Percentiles rank a stretch among this genome's conserved stretches.
These are phyloP conservation scores for Mareca penelope DNA, from an alignment of 2,797 vertebrate species.

Conservation along the genomic window DNA sequence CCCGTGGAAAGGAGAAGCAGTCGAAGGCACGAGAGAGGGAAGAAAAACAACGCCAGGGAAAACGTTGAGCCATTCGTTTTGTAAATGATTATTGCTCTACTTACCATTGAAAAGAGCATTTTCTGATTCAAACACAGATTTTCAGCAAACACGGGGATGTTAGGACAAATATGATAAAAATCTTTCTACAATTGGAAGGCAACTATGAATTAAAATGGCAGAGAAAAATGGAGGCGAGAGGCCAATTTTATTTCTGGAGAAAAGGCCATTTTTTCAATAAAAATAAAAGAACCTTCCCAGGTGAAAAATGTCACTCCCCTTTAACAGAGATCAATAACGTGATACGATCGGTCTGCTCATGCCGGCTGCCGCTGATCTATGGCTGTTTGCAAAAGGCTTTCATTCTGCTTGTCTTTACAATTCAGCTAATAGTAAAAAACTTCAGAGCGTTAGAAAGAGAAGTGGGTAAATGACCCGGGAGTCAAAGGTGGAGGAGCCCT, in stretches of 20 bases:
- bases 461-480: not conserved
- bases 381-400: conserved; percentile 48
- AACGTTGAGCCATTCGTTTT: not conserved
- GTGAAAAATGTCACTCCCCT: conserved; percentile 27
- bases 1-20: not conserved
- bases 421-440: conserved; percentile 14
- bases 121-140: not conserved
- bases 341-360: not conserved
- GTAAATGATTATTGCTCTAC: not conserved
- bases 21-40: not conserved
- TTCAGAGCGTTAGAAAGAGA: not conserved
- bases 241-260: not conserved
- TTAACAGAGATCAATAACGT: conserved; percentile 37
- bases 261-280: not conserved
- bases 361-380: not conserved
- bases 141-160: not conserved
- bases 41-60: not conserved
- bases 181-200: not conserved
- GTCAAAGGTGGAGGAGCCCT: not conserved
- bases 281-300: conserved; percentile 10
- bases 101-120: not conserved
- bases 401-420: not conserved
- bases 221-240: not conserved
- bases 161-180: not conserved
- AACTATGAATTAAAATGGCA: not conserved